These are phyloP conservation scores for Chrosomus eos DNA, from an alignment of 2,797 vertebrate genomes.

Conservation along the genomic window DNA sequence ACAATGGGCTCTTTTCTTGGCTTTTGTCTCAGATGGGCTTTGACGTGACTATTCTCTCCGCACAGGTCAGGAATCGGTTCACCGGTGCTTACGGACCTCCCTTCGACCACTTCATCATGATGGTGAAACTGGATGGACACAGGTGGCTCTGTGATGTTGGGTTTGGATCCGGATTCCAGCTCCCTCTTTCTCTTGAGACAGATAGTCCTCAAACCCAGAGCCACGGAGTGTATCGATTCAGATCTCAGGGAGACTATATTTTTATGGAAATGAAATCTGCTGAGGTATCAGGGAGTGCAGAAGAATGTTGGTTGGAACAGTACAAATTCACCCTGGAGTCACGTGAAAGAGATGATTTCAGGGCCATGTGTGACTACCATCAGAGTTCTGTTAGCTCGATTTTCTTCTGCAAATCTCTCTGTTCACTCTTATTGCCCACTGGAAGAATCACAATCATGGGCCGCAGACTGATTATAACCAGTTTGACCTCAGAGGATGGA, in stretches of 20 bases:
- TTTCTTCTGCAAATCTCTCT: conserved; percentile 80
- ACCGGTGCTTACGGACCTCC: conserved; percentile 73
- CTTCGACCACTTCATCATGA: conserved; percentile 73
- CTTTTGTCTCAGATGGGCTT: conserved; percentile 74
- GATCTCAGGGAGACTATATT: conserved; percentile 35
- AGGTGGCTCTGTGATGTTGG: conserved; percentile 81
- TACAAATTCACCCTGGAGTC: conserved; percentile 79
- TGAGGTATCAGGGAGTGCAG: conserved; percentile 15
- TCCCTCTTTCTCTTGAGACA: conserved; percentile 76
- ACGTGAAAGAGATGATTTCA: conserved; percentile 70
- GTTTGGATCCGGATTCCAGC: conserved; percentile 68
- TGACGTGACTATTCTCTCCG: conserved; percentile 69
- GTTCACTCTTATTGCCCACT: conserved; percentile 67
- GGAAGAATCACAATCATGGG: conserved; percentile 76
- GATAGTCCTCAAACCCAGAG: conserved; percentile 69
- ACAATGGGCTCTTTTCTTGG: conserved; percentile 81
- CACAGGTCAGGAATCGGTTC: conserved; percentile 67
- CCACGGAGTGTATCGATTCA: conserved; percentile 71
- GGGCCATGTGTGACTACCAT: conserved; percentile 78
- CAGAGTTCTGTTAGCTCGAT: conserved; percentile 78
- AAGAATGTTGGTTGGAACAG: conserved; percentile 63
- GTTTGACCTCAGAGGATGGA: conserved; percentile 56
- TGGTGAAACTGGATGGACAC: conserved; percentile 70
- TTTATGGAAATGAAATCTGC: conserved; percentile 71
- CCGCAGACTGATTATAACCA: conserved; percentile 66